These are phyloP conservation scores for Pelecanus crispus DNA, from an alignment of 2,113 vertebrate genomes.

Conservation along the genomic window DNA sequence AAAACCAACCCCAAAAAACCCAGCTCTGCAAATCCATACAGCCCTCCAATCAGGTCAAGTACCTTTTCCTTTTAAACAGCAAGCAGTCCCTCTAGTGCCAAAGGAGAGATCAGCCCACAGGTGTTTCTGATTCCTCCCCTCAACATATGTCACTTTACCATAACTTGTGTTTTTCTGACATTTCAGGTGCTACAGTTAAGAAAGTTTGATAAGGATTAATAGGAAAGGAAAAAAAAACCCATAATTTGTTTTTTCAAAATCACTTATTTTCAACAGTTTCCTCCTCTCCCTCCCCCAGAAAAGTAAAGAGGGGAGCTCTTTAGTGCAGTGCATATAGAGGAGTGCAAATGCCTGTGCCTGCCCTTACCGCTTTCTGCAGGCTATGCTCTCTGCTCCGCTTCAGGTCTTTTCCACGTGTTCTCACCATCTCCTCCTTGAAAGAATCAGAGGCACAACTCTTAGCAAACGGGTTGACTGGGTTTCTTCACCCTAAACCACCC, in stretches of 20 bases:
- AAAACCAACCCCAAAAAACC: no score
- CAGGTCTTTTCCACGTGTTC: background rate
- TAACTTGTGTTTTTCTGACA: background rate
- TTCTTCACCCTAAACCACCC: background rate
- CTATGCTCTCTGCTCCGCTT: background rate
- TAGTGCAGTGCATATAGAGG: fast-evolving
- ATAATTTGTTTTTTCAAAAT: background rate
- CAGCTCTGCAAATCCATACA: background rate
- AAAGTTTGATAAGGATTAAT: background rate
- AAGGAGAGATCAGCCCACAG: background rate
- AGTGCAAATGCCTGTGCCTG: fast-evolving
- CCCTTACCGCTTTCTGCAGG: conserved; percentile 23
- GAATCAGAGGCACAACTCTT: background rate
- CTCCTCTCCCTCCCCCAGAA: background rate
- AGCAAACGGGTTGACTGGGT: background rate
- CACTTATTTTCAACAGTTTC: background rate
- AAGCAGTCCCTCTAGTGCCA: background rate
- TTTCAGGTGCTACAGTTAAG: background rate
- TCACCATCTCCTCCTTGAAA: conserved; percentile 41
- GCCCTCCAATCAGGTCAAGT: background rate
- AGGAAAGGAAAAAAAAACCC: background rate
- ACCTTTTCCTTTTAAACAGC: background rate
- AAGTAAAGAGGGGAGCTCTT: no score
- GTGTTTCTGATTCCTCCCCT: background rate
- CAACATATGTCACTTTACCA: background rate